Conservation (phyloP, 2,888 invertebrate species). For the Muschampia plurimacula region DNA sequence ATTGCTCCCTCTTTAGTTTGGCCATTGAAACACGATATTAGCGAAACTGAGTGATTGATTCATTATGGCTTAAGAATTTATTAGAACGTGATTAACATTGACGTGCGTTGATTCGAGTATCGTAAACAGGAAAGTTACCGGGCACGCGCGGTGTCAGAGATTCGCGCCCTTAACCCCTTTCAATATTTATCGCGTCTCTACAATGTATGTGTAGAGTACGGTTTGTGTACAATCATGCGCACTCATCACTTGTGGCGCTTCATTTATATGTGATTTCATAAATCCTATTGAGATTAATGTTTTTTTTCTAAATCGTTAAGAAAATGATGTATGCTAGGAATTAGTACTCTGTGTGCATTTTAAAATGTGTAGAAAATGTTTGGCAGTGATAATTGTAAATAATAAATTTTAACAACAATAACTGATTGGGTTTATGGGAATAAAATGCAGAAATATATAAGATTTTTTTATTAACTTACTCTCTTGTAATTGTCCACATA, state of each 20-base stretch:
- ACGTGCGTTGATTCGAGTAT: constrained; percentile 43
- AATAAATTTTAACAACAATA: background rate
- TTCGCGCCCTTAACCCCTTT: constrained; percentile 71
- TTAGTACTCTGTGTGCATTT: background rate
- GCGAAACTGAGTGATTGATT: background rate
- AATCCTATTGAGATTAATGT: background rate
- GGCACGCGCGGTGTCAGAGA: constrained; percentile 68
- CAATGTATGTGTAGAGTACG: constrained; percentile 50
- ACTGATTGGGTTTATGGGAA: constrained; percentile 47
- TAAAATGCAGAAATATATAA: constrained; percentile 75
- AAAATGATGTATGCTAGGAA: background rate
- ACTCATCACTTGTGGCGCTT: background rate
- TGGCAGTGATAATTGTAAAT: background rate
- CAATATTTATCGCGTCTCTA: constrained; percentile 60
- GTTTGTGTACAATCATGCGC: background rate
- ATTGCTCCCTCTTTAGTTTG: background rate
- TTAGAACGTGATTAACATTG: background rate
- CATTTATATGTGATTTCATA: background rate
- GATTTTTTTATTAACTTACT: constrained; percentile 76
- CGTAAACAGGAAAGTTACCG: constrained; percentile 78
- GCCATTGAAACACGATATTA: background rate
- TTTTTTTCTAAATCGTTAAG: background rate
- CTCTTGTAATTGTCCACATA: constrained; percentile 72
- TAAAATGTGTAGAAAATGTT: background rate
- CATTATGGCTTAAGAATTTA: background rate